A percentile compares a stretch with the other conserved stretches of the same genome.
Evolutionary conservation across 2,888 invertebrate genomes (phyloP).

Genomic region (Dastarcus helophoroides): DNA sequence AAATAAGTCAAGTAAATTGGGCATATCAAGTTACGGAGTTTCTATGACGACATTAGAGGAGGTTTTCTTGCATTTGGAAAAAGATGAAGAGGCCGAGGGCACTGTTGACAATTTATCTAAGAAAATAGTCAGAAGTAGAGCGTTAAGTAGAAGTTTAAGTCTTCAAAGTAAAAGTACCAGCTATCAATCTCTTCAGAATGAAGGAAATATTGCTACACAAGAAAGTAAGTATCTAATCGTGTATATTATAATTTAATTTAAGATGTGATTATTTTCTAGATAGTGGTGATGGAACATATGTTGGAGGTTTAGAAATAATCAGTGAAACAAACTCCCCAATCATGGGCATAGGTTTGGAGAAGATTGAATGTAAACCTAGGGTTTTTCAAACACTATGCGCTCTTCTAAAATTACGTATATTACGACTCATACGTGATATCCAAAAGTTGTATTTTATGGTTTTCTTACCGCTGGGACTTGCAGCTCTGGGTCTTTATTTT

Average conservation of each 20-base stretch:
- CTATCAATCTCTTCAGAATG: constrained; percentile 58
- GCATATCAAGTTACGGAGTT: constrained; percentile 72
- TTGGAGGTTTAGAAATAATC: constrained; percentile 37
- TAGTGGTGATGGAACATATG: constrained; percentile 36
- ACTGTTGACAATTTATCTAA: constrained; percentile 61
- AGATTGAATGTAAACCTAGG: constrained; percentile 51
- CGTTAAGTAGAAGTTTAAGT: constrained; percentile 58
- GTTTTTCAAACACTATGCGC: constrained; percentile 54
- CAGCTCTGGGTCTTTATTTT: constrained; percentile 54
- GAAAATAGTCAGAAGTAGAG: constrained; percentile 60
- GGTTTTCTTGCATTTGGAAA: constrained; percentile 71
- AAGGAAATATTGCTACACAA: constrained; percentile 29
- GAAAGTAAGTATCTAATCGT: too few relatives aligned
- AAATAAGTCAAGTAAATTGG: constrained; percentile 52
- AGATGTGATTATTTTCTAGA: background rate
- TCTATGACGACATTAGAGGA: constrained; percentile 85
- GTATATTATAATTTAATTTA: constrained; percentile 8
- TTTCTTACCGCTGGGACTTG: constrained; percentile 55
- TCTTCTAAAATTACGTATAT: constrained; percentile 51
- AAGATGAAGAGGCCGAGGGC: constrained; percentile 56
- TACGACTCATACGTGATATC: constrained; percentile 50
- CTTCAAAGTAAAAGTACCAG: constrained; percentile 64
- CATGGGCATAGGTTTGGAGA: constrained; percentile 48
- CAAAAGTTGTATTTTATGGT: constrained; percentile 66
- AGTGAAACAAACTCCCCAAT: constrained; percentile 42